A percentile compares a stretch with the other conserved stretches of the same genome.
These are phyloP conservation scores for Prostheceraeus crozeri DNA, from an alignment of 2,888 invertebrate genomes.

Conservation along the genomic window DNA sequence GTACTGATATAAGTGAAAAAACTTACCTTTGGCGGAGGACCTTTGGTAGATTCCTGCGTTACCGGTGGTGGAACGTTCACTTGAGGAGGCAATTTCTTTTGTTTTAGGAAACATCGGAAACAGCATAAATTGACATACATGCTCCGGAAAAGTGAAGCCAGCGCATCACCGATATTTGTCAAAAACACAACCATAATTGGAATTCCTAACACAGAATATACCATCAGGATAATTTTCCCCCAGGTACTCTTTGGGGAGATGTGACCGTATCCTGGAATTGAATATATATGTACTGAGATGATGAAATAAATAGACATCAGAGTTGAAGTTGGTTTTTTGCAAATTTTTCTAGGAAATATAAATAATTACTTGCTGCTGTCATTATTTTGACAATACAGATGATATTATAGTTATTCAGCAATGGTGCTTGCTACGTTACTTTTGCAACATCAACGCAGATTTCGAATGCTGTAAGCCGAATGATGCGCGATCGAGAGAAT, in stretches of 20 bases:
- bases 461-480: too few relatives aligned
- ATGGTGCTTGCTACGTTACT: too few relatives aligned
- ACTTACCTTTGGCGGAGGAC: constrained; percentile 15
- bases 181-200: constrained; percentile 60
- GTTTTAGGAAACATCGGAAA: constrained; percentile 29
- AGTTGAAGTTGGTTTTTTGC: not conserved
- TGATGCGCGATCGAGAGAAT: too few relatives aligned
- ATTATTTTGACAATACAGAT: too few relatives aligned
- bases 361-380: too few relatives aligned
- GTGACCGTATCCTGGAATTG: constrained; percentile 54
- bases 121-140: constrained; percentile 48
- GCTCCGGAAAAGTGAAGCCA: constrained; percentile 59
- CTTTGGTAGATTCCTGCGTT: not conserved
- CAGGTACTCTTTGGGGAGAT: constrained; percentile 55
- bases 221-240: constrained; percentile 57
- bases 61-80: not conserved
- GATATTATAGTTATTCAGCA: too few relatives aligned
- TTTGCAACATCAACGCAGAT: too few relatives aligned
- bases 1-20: not conserved
- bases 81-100: not conserved
- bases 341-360: not conserved
- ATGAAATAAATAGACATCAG: too few relatives aligned
- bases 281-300: not conserved
- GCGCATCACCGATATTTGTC: constrained; percentile 59
- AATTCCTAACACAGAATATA: constrained; percentile 58